Conservation (phyloP, 1,140 invertebrate species). For the Brachionus manjavacas region DNA sequence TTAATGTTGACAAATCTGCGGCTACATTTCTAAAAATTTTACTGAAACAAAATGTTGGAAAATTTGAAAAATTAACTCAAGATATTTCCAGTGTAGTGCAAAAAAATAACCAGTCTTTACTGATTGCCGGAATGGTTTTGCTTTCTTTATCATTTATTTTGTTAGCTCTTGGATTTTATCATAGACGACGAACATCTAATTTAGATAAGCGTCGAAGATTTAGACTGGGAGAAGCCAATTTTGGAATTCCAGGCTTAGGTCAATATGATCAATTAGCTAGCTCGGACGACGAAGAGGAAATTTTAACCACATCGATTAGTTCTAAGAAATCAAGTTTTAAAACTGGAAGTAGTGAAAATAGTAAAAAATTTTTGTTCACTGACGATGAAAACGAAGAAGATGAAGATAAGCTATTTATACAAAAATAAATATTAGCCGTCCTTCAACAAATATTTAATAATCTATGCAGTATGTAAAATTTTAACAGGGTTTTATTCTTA, state of each 20-base stretch:
- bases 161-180: conserved; percentile 16
- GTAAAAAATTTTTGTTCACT: conserved; percentile 16
- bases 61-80: conserved; percentile 7
- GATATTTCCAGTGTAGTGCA: background rate
- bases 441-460: background rate
- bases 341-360: conserved; percentile 1
- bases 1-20: background rate
- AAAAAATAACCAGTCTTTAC: background rate
- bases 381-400: conserved; percentile 31
- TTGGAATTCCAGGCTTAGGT: background rate
- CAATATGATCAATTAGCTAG: background rate
- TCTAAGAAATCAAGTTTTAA: conserved; percentile 2
- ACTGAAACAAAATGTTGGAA: background rate
- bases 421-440: conserved; percentile 1
- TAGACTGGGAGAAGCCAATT: background rate
- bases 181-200: conserved; percentile 8
- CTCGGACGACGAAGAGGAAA: background rate
- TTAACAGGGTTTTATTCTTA: background rate
- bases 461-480: background rate
- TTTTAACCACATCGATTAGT: background rate
- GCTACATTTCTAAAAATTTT: background rate
- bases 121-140: conserved; percentile 18
- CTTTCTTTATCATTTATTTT: background rate
- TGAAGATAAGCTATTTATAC: conserved; percentile 33
- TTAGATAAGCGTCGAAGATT: background rate